These are phyloP conservation scores for Nixonia krombeini DNA, from an alignment of 1,140 invertebrate genomes.

Conservation along the genomic window DNA sequence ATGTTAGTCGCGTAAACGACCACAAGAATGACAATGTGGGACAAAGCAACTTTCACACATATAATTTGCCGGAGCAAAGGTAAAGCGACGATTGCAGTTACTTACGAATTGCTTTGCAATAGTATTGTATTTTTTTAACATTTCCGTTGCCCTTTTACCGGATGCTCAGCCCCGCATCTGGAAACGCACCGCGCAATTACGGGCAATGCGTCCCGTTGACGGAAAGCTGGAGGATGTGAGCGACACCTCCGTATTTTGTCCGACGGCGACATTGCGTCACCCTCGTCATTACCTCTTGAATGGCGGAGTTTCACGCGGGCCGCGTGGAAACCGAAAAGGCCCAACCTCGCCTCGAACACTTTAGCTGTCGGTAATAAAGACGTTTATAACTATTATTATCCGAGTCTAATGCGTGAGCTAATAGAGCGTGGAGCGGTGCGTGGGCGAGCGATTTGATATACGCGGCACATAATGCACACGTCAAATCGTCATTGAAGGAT, in stretches of 20 bases:
- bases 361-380: conserved; percentile 39
- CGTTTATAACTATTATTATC: conserved; percentile 51
- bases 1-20: no score
- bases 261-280: conserved; percentile 24
- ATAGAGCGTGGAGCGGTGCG: conserved; percentile 43
- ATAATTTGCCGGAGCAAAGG: no score
- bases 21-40: no score
- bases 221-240: not conserved
- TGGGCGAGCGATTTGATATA: conserved; percentile 43
- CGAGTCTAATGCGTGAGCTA: conserved; percentile 41
- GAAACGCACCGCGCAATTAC: no score
- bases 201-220: no score
- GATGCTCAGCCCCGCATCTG: no score
- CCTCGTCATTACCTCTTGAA: conserved; percentile 12
- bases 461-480: conserved; percentile 29
- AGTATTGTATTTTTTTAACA: no score
- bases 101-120: no score
- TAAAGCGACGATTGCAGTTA: no score
- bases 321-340: conserved; percentile 19
- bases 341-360: conserved; percentile 22
- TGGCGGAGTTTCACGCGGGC: conserved; percentile 1
- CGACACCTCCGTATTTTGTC: conserved; percentile 28
- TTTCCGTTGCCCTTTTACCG: no score
- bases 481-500: conserved; percentile 36
- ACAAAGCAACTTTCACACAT: no score